These are phyloP conservation scores for Mustela nigripes DNA, from an alignment of 2,113 vertebrate genomes.

Conservation along the genomic window DNA sequence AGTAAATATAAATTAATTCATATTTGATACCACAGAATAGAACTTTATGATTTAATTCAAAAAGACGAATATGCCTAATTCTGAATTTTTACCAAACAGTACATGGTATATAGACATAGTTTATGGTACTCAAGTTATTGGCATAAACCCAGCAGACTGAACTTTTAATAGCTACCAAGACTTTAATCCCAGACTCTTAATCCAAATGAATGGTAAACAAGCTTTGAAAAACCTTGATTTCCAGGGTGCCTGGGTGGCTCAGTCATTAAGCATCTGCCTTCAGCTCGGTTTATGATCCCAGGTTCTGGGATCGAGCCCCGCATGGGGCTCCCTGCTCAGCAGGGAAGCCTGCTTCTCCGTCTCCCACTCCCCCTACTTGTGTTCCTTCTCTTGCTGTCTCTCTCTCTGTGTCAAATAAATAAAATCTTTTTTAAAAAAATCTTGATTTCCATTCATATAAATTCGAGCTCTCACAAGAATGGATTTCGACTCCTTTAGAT, in stretches of 20 bases:
- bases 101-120: not conserved
- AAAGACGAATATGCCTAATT: constrained; percentile 18
- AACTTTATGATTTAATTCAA: constrained; percentile 23
- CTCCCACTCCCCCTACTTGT: too few species aligned
- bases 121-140: not conserved
- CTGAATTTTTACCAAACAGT: constrained; percentile 35
- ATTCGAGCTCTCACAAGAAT: not conserved
- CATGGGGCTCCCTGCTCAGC: too few species aligned
- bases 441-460: constrained; percentile 36
- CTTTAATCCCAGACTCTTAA: constrained; percentile 20
- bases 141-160: not conserved
- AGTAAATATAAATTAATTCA: constrained; percentile 23
- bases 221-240: constrained; percentile 31
- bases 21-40: constrained; percentile 26
- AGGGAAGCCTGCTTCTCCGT: too few species aligned
- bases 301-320: too few species aligned
- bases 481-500: not conserved
- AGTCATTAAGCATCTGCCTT: too few species aligned
- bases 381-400: too few species aligned
- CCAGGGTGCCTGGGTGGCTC: too few species aligned
- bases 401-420: too few species aligned
- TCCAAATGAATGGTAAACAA: not conserved
- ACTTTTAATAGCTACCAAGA: constrained; percentile 13
- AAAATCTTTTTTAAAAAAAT: too few species aligned
- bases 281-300: too few species aligned